phyloP scores from a whole-genome alignment of 2,888 invertebrate genomes.

The Tolmerus cingulatus region DNA sequence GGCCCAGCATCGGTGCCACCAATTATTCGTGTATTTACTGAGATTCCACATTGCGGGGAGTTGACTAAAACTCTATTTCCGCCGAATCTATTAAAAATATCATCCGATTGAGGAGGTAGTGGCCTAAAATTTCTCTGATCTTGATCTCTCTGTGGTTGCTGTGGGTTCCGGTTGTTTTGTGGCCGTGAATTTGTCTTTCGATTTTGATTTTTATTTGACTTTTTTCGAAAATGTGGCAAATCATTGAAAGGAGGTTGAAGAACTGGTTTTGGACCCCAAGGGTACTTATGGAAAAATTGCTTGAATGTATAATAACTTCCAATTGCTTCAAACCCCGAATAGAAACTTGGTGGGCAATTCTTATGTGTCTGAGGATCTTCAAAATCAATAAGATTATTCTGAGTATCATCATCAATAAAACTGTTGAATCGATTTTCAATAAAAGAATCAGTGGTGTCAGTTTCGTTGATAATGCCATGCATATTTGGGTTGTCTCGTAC shows the following conservation, averaged over 20 bases:
- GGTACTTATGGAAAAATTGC: constrained; percentile 3
- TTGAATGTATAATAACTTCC: not conserved
- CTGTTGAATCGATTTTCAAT: constrained; percentile 35
- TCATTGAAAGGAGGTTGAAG: not conserved
- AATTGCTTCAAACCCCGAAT: constrained; percentile 52
- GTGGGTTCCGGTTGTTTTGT: not conserved
- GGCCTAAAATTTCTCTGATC: not conserved
- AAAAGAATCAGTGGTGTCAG: not conserved
- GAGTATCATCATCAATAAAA: constrained; percentile 44
- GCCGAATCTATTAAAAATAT: constrained; percentile 3
- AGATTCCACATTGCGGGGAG: constrained; percentile 56
- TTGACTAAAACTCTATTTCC: constrained; percentile 48
- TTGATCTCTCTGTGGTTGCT: not conserved
- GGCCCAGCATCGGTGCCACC: constrained; percentile 64
- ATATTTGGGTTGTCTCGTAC: not conserved
- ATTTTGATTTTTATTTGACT: not conserved
- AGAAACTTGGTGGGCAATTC: constrained; percentile 58
- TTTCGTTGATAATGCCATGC: not conserved
- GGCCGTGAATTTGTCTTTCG: not conserved
- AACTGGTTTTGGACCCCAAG: not conserved
- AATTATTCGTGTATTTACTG: constrained; percentile 60
- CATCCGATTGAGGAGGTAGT: not conserved
- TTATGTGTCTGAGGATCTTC: constrained; percentile 56
- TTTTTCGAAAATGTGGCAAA: not conserved
- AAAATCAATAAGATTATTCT: constrained; percentile 55